Evolutionary conservation across 2,113 vertebrate genomes (phyloP).

Genomic region (Ageneiosus marmoratus): DNA sequence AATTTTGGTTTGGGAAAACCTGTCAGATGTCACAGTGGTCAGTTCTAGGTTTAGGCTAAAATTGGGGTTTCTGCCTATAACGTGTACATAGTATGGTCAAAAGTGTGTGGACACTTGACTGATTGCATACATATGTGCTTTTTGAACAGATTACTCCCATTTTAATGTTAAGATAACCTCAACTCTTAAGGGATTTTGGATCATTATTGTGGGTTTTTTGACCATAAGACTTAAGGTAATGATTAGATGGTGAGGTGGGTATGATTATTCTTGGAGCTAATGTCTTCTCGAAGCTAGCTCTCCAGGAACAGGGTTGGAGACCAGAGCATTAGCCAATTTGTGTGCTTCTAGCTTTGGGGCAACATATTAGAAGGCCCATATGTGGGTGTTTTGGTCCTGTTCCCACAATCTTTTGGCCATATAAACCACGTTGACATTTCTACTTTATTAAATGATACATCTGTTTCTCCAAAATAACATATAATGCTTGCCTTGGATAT

Average conservation of each 20-base stretch:
- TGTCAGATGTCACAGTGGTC: background rate
- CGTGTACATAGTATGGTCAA: background rate
- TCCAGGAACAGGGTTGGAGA: no score
- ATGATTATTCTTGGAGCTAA: no score
- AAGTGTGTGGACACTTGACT: background rate
- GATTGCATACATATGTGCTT: background rate
- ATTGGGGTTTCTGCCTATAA: background rate
- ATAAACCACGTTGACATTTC: background rate
- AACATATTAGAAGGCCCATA: background rate
- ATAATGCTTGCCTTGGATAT: background rate
- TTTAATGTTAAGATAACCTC: background rate
- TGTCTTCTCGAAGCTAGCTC: no score
- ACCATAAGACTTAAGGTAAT: no score
- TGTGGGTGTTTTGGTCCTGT: background rate
- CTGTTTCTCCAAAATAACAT: background rate
- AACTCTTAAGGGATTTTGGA: background rate
- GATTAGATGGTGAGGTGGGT: no score
- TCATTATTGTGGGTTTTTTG: background rate
- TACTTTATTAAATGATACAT: background rate
- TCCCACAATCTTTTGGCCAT: background rate
- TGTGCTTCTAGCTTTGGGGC: no score
- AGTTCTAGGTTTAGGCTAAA: background rate
- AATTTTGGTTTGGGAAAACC: background rate
- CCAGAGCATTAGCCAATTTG: no score
- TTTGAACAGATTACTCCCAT: background rate